phyloP scores from a whole-genome alignment of 2,797 vertebrate genomes.

The Vultur gryphus region DNA sequence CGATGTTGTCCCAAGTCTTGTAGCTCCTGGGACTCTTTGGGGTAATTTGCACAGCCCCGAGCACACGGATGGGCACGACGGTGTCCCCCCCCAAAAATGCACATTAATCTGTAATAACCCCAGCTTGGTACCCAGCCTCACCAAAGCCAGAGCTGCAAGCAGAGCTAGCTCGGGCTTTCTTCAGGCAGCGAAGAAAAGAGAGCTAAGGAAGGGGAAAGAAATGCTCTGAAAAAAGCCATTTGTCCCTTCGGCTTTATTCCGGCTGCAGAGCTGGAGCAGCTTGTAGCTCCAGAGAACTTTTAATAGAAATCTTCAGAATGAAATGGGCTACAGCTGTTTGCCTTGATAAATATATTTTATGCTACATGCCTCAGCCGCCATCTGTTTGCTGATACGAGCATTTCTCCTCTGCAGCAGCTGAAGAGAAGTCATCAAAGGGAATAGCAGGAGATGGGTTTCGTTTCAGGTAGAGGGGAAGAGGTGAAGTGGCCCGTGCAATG shows the following conservation, averaged over 20 bases:
- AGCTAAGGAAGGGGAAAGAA: not conserved
- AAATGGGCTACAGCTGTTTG: conserved; percentile 83
- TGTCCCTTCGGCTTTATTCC: conserved; percentile 55
- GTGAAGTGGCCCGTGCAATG: not conserved
- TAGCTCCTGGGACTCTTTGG: not conserved
- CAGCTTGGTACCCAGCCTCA: too few relatives aligned
- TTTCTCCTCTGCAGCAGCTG: conserved; percentile 69
- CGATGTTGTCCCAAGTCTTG: not conserved
- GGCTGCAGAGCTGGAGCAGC: conserved; percentile 61
- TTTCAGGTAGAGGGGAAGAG: conserved; percentile 54
- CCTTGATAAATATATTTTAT: conserved; percentile 83
- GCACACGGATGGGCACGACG: rapidly evolving
- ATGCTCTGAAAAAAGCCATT: conserved; percentile 18
- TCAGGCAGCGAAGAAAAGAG: not conserved
- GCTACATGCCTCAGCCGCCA: conserved; percentile 79
- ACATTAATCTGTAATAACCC: not conserved
- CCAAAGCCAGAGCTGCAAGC: not conserved
- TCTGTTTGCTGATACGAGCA: conserved; percentile 81
- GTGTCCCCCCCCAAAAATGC: not conserved
- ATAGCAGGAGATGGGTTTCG: conserved; percentile 37
- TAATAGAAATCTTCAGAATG: conserved; percentile 79
- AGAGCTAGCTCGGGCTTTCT: not conserved
- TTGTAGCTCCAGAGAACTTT: conserved; percentile 76
- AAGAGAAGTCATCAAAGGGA: conserved; percentile 74
- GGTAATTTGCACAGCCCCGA: not conserved